A percentile compares a stretch with the other conserved stretches of the same genome.
phyloP scores from a whole-genome alignment of 2,113 vertebrate species.

The Mustelus asterias region DNA sequence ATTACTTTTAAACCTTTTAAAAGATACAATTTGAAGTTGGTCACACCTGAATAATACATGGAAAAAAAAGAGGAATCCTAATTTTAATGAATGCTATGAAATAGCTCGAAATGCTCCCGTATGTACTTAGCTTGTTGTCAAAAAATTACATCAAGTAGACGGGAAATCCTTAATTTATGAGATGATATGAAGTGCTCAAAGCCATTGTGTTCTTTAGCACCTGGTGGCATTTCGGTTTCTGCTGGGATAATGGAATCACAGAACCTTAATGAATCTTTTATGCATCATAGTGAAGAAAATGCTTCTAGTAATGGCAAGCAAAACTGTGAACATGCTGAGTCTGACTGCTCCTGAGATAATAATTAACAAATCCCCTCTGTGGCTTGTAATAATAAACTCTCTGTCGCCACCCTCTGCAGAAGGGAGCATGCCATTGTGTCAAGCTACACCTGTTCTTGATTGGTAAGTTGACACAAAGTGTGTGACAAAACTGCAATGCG shows the following conservation, averaged over 20 bases:
- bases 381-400: background rate
- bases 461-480: background rate
- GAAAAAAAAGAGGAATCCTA: background rate
- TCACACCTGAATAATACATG: background rate
- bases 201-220: background rate
- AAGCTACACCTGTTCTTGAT: background rate
- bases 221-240: conserved; percentile 16
- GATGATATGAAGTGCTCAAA: background rate
- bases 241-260: conserved; percentile 20
- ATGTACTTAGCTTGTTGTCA: background rate
- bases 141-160: background rate
- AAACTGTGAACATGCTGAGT: conserved; percentile 5
- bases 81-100: background rate
- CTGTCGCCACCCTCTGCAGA: background rate
- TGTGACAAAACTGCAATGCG: background rate
- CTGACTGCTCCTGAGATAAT: conserved; percentile 25
- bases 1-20: background rate
- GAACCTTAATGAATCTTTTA: conserved; percentile 28
- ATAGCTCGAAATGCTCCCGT: background rate
- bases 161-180: conserved; percentile 15
- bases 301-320: conserved; percentile 21
- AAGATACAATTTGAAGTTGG: background rate
- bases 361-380: conserved; percentile 32
- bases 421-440: background rate
- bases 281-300: conserved; percentile 18